Base-by-base conservation (phyloP, 2,113 vertebrate species). In the Bagarius yarrelli region DNA sequence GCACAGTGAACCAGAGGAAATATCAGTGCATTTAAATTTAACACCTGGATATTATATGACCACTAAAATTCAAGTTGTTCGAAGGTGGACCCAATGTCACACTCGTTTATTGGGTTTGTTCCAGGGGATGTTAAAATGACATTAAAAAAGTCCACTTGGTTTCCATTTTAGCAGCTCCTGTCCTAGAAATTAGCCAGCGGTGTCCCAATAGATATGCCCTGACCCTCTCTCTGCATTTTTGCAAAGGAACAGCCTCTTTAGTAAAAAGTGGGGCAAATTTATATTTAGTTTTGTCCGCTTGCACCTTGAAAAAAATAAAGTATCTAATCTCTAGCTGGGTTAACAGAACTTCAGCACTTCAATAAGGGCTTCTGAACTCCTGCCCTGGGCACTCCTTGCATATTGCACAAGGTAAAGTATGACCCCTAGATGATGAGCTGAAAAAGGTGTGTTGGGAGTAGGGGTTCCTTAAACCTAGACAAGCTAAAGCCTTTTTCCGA, bases 181-280 rank as follows among this genome's bases (percentile, higher is more conserved):
- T 95, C 91, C 93, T 92, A 93, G 93, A 94, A 95, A 95, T 93
- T 91, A 93, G 92, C 89, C 86, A 88, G 89, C 87, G 90, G 85
- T 76, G 88, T 93, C 94, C 94, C 92, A 0, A 19, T 90, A 74
- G 90, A 90, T 89, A 83, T 90, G 92, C 93, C 90, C 94, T 77
- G 79, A 85, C 90, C 73, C 67, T 79, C 89, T 86, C 86, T 91
- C 86, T 90, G 88, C 23, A 73, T 82, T 85, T 89, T 90, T 88
- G 88, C 86, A 71, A 12, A 55, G 87, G 90, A 85, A 82, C 87
- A 47, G 88, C 88, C 89, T 71, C n/a, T 89, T 14, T 83, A 57
- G 73, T 81, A 86, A 77, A 85, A 92, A 93, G 92, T 91, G 90
- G 95, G 92, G 67, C 93, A 92, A 84, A 83, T 92, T 92, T 90